Percentiles rank a stretch among this genome's conserved stretches.
phyloP scores from a whole-genome alignment of 2,888 invertebrate species.

The Euproctis similis region DNA sequence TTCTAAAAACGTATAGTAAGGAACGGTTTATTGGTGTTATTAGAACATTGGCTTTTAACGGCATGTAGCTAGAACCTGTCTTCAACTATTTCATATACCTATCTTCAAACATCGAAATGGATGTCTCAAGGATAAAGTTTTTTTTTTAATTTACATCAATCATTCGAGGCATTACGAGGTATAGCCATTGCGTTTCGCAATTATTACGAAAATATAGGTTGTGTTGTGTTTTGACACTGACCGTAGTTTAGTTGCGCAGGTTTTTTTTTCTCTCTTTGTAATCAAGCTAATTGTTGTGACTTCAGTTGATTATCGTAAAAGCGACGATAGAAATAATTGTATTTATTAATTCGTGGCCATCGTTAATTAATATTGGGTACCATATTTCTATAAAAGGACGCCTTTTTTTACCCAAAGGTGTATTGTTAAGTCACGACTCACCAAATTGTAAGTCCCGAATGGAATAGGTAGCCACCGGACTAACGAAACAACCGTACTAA shows the following conservation, averaged over 20 bases:
- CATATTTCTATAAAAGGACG: constrained; percentile 2
- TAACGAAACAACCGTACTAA: too few relatives aligned
- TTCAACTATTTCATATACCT: too few relatives aligned
- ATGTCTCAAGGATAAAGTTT: constrained; percentile 32
- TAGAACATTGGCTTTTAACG: too few relatives aligned
- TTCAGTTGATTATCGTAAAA: constrained; percentile 14
- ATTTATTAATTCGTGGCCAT: constrained; percentile 12
- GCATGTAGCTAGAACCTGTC: too few relatives aligned
- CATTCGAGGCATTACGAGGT: too few relatives aligned
- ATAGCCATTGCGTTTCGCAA: constrained; percentile 26
- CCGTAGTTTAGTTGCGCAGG: constrained; percentile 21
- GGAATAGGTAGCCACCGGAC: too few relatives aligned
- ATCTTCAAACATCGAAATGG: constrained; percentile 55
- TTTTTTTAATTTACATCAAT: too few relatives aligned
- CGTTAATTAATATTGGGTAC: constrained; percentile 1
- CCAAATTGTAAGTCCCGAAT: too few relatives aligned
- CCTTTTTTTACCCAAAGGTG: background rate
- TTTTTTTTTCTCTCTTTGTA: constrained; percentile 16
- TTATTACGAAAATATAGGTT: constrained; percentile 16
- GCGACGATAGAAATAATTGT: constrained; percentile 17
- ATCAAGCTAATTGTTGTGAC: constrained; percentile 21
- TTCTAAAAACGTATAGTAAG: too few relatives aligned
- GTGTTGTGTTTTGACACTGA: constrained; percentile 23
- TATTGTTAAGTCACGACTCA: background rate
- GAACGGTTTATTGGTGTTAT: too few relatives aligned